Percentiles rank a stretch among this genome's conserved stretches.
Conservation (phyloP, 2,113 vertebrate species). For the Mus spicilegus region DNA sequence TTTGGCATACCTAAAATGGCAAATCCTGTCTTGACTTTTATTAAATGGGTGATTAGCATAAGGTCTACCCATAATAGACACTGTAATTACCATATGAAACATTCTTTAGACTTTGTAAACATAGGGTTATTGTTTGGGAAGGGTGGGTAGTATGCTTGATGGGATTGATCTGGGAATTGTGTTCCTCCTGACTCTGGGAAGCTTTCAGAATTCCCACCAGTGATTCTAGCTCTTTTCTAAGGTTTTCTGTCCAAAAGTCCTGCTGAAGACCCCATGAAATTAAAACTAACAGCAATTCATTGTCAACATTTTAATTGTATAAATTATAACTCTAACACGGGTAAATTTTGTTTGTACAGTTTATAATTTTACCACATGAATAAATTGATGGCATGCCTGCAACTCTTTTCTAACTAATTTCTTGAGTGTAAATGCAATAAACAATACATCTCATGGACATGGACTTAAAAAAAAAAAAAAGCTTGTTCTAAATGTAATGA, state of each 20-base stretch:
- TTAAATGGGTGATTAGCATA: constrained; percentile 51
- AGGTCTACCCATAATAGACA: background rate
- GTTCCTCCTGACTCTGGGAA: background rate
- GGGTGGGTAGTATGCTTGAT: background rate
- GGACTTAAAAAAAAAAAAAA: background rate
- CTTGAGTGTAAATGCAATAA: constrained; percentile 44
- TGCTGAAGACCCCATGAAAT: background rate
- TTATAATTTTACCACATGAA: background rate
- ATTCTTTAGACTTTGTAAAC: constrained; percentile 29
- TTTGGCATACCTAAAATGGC: background rate
- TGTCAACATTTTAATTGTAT: background rate
- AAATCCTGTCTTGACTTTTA: constrained; percentile 34
- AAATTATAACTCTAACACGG: background rate
- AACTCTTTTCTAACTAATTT: constrained; percentile 31
- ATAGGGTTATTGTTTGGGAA: constrained; percentile 20
- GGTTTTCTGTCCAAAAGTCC: background rate
- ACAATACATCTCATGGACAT: constrained; percentile 29
- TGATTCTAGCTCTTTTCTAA: background rate
- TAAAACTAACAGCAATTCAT: background rate
- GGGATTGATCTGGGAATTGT: background rate
- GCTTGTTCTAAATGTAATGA: constrained; percentile 43
- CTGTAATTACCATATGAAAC: constrained; percentile 21
- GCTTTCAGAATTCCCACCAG: background rate
- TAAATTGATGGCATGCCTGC: background rate
- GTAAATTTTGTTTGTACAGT: background rate